phyloP scores from a whole-genome alignment of 2,888 invertebrate genomes.

The Leptogaster cylindrica region DNA sequence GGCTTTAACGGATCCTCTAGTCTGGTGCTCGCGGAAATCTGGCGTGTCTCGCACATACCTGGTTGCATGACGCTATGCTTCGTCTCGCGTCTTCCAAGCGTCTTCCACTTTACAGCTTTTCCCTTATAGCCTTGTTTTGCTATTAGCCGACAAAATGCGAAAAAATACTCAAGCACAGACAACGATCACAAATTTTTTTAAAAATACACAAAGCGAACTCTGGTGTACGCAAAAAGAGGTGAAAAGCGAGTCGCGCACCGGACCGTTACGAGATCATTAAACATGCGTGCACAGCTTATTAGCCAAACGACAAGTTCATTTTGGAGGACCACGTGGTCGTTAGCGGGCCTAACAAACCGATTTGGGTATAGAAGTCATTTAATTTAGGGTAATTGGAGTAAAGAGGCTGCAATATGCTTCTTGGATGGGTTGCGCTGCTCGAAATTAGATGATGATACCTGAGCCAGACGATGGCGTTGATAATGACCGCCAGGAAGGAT shows the following conservation, averaged over 20 bases:
- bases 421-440: no score
- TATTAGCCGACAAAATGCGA: slow-evolving; percentile 34
- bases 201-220: background rate
- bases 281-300: slow-evolving; percentile 35
- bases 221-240: background rate
- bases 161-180: slow-evolving; percentile 34
- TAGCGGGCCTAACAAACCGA: slow-evolving; percentile 34
- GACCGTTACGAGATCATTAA: background rate
- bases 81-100: background rate
- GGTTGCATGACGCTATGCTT: slow-evolving; percentile 9
- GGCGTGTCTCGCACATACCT: slow-evolving; percentile 13
- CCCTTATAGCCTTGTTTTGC: slow-evolving; percentile 25
- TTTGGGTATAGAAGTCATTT: slow-evolving; percentile 31
- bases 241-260: slow-evolving; percentile 7
- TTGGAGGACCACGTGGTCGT: slow-evolving; percentile 14
- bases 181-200: slow-evolving; percentile 18
- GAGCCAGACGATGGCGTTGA: no score
- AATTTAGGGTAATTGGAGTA: slow-evolving; percentile 28
- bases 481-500: no score
- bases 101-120: background rate
- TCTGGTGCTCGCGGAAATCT: slow-evolving; percentile 26
- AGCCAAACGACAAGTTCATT: slow-evolving; percentile 32
- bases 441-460: no score
- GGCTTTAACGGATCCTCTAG: slow-evolving; percentile 33
- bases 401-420: no score